Base-by-base conservation (phyloP, 2,113 vertebrate genomes). In the Corydoras maculifer region DNA sequence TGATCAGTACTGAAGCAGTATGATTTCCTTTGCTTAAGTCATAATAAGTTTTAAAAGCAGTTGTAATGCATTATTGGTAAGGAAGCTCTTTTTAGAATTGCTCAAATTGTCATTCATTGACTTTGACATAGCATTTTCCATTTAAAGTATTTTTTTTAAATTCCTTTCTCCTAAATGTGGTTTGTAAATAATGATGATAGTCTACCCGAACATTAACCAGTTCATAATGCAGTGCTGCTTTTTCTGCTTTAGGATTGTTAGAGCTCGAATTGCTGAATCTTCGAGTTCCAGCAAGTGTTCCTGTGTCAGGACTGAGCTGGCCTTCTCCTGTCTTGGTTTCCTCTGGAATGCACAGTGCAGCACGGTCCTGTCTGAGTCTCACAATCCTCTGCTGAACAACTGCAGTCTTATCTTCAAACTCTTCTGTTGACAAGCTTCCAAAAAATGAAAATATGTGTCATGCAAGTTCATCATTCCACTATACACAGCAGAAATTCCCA, bases 121-220 rank as follows among this genome's bases (percentile, higher is more conserved):
- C 1, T 43, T 43, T 43, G 35, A 43, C 7, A 8, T 8, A 43
- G 4, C 35, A 43, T 5, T 43, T 43, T 43, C 4, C 35, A 43
- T 43, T 43, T 43, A 5, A 43, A 43, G 35, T 43, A 4, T 43
- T 4, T 43, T 43, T 25, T 25, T 25, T 25, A 1, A 25, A 25
- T 25, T 25, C 18, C 35, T 43, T 43, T 43, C 7, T 8, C 35
- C 35, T 43, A 43, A 43, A 43, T 2, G 35, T 43, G 35, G 35
- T 43, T 43, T 43, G 35, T 43, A 43, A 43, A 43, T 4, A 43
- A 43, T 43, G 7, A 43, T 43, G 7, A 43, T 43, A 43, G 51
- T 61, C 65, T 84, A 97, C 95, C 91, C 91, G 90, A 78, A 91
- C 88, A 59, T 78, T 80, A 2, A 82, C 82, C 58, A 97, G 73